A percentile compares a stretch with the other conserved stretches of the same genome.
Conservation (phyloP, 2,113 vertebrate species). For the Tragulus kanchil region DNA sequence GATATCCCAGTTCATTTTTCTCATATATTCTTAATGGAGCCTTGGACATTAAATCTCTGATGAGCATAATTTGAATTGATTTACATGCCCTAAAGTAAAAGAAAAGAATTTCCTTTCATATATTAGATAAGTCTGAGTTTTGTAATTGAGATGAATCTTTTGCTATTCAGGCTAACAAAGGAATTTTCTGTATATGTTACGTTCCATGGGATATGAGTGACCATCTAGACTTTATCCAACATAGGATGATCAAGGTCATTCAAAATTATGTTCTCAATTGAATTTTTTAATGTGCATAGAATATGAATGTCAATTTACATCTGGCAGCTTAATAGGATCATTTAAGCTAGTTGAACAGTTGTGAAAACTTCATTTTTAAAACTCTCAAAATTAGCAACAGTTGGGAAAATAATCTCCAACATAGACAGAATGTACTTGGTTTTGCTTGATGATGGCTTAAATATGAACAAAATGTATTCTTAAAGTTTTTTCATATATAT, state of each 20-base stretch:
- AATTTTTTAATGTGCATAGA: neutral
- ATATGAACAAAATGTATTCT: neutral
- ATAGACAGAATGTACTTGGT: neutral
- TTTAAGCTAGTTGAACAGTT: neutral
- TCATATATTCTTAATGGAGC: neutral
- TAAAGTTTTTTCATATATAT: neutral
- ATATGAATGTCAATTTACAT: slow-evolving; percentile 8
- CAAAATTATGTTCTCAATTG: neutral
- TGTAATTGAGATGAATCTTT: slow-evolving; percentile 8
- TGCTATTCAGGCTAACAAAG: neutral
- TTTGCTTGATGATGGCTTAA: neutral
- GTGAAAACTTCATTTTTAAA: slow-evolving; percentile 11
- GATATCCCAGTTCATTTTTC: neutral
- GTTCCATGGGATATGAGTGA: neutral
- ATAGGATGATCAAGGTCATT: neutral
- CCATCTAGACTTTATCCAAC: neutral
- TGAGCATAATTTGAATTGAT: neutral
- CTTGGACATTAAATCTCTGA: neutral
- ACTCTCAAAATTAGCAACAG: neutral
- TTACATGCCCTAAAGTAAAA: slow-evolving; percentile 23
- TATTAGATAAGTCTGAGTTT: slow-evolving; percentile 34
- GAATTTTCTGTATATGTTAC: neutral
- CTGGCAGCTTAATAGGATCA: neutral
- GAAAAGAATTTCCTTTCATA: slow-evolving; percentile 1
- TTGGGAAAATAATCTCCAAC: neutral